Percentiles rank a stretch among this genome's conserved stretches.
phyloP scores from a whole-genome alignment of 2,113 vertebrate species.

The Chrysemys picta region DNA sequence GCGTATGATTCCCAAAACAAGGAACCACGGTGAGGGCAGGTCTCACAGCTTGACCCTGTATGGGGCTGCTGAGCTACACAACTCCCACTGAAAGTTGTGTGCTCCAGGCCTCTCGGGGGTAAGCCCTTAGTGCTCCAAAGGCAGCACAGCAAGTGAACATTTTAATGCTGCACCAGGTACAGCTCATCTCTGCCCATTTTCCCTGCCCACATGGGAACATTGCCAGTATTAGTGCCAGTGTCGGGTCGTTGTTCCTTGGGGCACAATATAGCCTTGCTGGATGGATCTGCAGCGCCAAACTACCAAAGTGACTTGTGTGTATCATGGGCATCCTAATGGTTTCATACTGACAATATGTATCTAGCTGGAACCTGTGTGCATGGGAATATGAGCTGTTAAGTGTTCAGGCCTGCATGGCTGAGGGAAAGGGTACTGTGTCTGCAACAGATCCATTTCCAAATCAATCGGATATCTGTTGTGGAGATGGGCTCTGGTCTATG shows the following conservation, averaged over 20 bases:
- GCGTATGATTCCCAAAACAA: neutral
- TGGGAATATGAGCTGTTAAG: neutral
- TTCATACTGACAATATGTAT: rapidly evolving
- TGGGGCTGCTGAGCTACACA: neutral
- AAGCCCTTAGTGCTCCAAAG: neutral
- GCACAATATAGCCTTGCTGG: neutral
- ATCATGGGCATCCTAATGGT: neutral
- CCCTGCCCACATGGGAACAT: neutral
- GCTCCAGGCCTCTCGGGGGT: neutral
- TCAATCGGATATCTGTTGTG: neutral
- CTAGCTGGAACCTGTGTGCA: neutral
- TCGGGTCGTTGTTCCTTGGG: neutral
- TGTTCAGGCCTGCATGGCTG: neutral
- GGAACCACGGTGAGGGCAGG: neutral
- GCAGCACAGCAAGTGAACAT: neutral
- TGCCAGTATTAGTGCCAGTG: neutral
- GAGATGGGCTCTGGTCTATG: neutral
- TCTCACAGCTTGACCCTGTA: neutral
- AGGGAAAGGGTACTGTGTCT: neutral
- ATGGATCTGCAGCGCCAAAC: neutral
- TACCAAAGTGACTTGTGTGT: neutral
- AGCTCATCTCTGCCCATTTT: neutral
- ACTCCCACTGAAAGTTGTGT: neutral
- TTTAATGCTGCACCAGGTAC: neutral
- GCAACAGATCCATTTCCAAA: neutral